These are phyloP conservation scores for Sminthurinus aureus DNA, from an alignment of 2,888 invertebrate species.

Conservation along the genomic window DNA sequence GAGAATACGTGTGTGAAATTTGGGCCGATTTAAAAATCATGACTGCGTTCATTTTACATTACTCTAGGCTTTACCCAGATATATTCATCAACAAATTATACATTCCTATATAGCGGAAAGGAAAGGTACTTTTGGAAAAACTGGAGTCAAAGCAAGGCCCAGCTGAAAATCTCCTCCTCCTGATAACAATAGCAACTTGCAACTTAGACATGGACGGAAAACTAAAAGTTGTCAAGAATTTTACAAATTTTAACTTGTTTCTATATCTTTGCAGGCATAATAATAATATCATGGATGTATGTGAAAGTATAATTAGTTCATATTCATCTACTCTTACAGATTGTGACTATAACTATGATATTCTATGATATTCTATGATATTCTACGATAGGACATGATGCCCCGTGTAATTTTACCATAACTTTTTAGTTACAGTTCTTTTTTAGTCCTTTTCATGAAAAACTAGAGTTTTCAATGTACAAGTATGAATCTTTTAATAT, in stretches of 20 bases:
- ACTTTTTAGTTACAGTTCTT: constrained; percentile 38
- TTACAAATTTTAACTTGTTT: constrained; percentile 42
- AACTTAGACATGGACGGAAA: constrained; percentile 13
- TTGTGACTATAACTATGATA: too few species aligned
- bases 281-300: too few species aligned
- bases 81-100: too few species aligned
- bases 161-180: not conserved
- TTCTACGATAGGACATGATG: too few species aligned
- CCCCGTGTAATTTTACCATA: not conserved
- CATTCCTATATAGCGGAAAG: too few species aligned
- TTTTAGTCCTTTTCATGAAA: constrained; percentile 29
- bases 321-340: too few species aligned
- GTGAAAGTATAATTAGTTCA: too few species aligned
- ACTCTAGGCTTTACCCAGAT: constrained; percentile 20
- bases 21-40: too few species aligned
- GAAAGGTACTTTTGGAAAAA: constrained; percentile 30
- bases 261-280: constrained; percentile 2
- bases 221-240: constrained; percentile 43
- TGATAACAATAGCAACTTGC: constrained; percentile 43
- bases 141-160: too few species aligned
- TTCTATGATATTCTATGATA: too few species aligned
- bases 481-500: too few species aligned
- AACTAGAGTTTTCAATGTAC: not conserved
- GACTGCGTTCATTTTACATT: constrained; percentile 35
- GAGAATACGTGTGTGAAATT: too few species aligned